phyloP scores from a whole-genome alignment of 2,113 vertebrate genomes.

The Danio rerio region GRCz12tu NC_133182.1:672501-673000 shows the following conservation, averaged over 20 bases:
- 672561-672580: not conserved
- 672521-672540: not conserved
- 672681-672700: constrained; percentile 16
- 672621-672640: not conserved
- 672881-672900: not conserved
- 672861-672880: not conserved
- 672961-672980: too few relatives aligned
- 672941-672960: too few relatives aligned
- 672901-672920: too few relatives aligned
- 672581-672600: not conserved
- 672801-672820: not conserved
- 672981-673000: too few relatives aligned
- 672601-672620: too few relatives aligned
- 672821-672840: constrained; percentile 18
- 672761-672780: constrained; percentile 11
- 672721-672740: constrained; percentile 4
- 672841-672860: constrained; percentile 3
- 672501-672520: too few relatives aligned
- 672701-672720: constrained; percentile 7
- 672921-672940: too few relatives aligned
- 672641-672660: not conserved
- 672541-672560: too few relatives aligned
- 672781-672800: not conserved
- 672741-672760: not conserved
- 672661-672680: constrained; percentile 21